phyloP scores from a whole-genome alignment of 2,888 invertebrate genomes.

The Netelia inedita region DNA sequence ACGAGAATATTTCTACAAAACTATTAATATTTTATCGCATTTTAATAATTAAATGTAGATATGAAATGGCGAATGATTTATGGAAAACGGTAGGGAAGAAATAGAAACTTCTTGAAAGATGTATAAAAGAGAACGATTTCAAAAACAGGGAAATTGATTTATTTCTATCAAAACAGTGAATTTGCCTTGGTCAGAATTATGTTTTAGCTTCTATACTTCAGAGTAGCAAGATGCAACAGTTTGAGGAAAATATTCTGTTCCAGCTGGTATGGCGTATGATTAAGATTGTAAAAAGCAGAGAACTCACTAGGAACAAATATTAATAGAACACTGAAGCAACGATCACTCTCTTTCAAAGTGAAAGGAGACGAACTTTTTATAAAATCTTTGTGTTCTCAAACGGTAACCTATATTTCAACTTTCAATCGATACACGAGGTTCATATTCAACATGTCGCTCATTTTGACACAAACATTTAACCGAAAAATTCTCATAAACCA shows the following conservation, averaged over 20 bases:
- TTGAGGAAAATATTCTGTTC: not conserved
- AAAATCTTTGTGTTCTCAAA: conserved; percentile 7
- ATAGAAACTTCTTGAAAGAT: too few relatives aligned
- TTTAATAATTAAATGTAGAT: too few relatives aligned
- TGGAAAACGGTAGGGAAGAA: too few relatives aligned
- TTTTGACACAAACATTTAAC: not conserved
- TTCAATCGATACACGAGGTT: not conserved
- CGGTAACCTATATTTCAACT: conserved; percentile 21
- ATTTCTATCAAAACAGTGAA: too few relatives aligned
- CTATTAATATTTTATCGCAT: too few relatives aligned
- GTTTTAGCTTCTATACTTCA: too few relatives aligned
- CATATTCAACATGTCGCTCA: not conserved
- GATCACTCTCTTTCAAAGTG: conserved; percentile 23
- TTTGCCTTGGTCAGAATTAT: too few relatives aligned
- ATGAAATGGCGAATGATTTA: too few relatives aligned
- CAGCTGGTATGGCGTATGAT: not conserved
- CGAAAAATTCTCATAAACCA: not conserved
- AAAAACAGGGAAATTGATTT: too few relatives aligned
- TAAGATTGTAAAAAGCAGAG: not conserved
- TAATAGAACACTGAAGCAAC: conserved; percentile 11
- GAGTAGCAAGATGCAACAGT: too few relatives aligned
- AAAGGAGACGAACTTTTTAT: conserved; percentile 7
- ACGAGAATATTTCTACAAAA: too few relatives aligned
- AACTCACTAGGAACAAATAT: not conserved
- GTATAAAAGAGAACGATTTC: too few relatives aligned